Conservation (phyloP, 2,888 invertebrate species). For the Pilophorus perplexus region DNA sequence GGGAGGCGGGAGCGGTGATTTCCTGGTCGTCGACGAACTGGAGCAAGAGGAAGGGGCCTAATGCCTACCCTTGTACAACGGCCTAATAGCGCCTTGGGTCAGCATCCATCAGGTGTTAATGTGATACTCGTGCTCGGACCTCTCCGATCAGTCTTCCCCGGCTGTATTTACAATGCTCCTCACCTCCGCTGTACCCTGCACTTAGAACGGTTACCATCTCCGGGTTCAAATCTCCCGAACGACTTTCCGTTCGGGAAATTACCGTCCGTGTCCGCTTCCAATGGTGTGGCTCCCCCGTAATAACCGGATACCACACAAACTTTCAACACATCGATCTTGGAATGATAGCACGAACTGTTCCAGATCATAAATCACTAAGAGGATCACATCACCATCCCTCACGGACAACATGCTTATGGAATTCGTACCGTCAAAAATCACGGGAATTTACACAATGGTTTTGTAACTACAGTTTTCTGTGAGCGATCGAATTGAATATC, state of each 20-base stretch:
- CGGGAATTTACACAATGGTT: too few relatives aligned
- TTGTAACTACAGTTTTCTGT: too few relatives aligned
- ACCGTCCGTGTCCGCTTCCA: not conserved
- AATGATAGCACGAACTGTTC: too few relatives aligned
- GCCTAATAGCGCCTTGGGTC: constrained; percentile 19
- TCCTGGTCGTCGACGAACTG: constrained; percentile 30
- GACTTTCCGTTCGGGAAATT: not conserved
- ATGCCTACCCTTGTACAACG: constrained; percentile 27
- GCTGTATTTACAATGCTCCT: constrained; percentile 25
- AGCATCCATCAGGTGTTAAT: constrained; percentile 40
- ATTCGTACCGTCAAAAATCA: too few relatives aligned
- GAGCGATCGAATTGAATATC: too few relatives aligned
- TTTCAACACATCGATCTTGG: too few relatives aligned
- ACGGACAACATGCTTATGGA: too few relatives aligned
- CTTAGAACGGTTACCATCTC: constrained; percentile 18
- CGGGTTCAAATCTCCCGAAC: not conserved
- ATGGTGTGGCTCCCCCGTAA: not conserved
- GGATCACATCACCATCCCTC: too few relatives aligned
- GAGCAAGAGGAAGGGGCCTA: constrained; percentile 19
- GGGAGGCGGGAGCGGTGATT: constrained; percentile 10
- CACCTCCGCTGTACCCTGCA: not conserved
- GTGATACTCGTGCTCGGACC: constrained; percentile 30
- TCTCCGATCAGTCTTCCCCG: constrained; percentile 5
- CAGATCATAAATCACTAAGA: too few relatives aligned
- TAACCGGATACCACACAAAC: too few relatives aligned